phyloP scores from a whole-genome alignment of 2,113 vertebrate species.

The Carollia perspicillata region DNA sequence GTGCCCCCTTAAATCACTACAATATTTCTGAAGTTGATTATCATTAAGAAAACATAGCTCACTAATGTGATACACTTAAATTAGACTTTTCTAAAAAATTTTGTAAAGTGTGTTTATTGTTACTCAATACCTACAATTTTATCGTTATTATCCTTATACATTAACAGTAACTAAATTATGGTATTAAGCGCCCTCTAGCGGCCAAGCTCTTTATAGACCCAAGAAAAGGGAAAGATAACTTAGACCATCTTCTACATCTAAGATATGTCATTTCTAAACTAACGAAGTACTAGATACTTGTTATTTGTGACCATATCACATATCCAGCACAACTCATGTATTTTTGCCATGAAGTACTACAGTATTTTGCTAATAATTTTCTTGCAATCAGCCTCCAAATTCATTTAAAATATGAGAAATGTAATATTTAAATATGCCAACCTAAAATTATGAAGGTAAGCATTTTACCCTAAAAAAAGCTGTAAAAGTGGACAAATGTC shows the following conservation, averaged over 20 bases:
- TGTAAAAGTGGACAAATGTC: background rate
- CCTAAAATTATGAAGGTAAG: background rate
- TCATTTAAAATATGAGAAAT: background rate
- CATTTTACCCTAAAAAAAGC: background rate
- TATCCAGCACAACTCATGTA: background rate
- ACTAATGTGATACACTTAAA: no score
- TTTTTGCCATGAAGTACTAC: background rate
- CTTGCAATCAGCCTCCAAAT: background rate
- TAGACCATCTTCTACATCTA: background rate
- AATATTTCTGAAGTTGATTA: no score
- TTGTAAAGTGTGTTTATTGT: background rate
- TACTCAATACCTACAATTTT: background rate
- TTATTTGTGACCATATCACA: background rate
- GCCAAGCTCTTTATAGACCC: background rate
- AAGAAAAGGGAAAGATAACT: background rate
- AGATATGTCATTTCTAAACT: background rate
- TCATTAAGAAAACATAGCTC: no score
- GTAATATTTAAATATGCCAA: background rate
- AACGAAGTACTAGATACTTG: background rate
- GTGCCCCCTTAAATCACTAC: no score
- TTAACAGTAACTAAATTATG: background rate
- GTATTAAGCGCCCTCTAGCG: slow-evolving; percentile 26
- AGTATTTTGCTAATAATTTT: background rate
- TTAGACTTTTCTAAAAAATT: background rate
- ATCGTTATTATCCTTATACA: background rate